Evolutionary conservation across 2,113 vertebrate genomes (phyloP), one percentile per base, ranked within the genome.

Genomic region (Antennarius striatus): DNA sequence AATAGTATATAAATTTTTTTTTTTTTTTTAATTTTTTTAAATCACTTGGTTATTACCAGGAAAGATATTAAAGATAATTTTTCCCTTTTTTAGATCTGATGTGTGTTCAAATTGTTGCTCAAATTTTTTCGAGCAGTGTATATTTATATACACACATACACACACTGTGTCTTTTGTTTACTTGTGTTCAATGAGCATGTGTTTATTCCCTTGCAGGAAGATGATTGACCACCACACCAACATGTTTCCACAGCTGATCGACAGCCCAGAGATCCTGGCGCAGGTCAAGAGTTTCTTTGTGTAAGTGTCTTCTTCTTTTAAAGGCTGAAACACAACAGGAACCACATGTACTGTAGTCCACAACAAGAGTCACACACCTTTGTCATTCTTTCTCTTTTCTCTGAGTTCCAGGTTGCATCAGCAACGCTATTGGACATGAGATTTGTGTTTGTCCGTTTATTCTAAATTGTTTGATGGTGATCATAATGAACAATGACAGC

Each of bases 191-290:
- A 29, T 39, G 13, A 45, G 48, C 5, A n/a, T 28, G 29, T 8
- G 3, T 13, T 0, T 17, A 64, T 58, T 29, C 28, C 0, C 61
- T 1, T 90, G 10, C 88, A 97, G 96, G 83, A 93, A 93, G 60
- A 97, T 96, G 90, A 87, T 89, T 73, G 92, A 95, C 81, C 94
- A 98, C 89, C 93, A 93, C 87, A 74, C 75, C 83, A 98, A 97
- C 86, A 92, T 97, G 90, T 95, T 95, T 68, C 95, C 95, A 0
- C 94, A 95, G 87, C 77, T 98, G 68, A 95, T 98, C 85, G 81
- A 78, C 10, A 75, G 87, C 39, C 80, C 85, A 0, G 10, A 71
- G 28, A 8, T 92, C 30, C 56, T 93, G 30, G 69, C 55, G 2
- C 89, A 80, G 32, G 91, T 98, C 45, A 77, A 94, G 82, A 71